Evolutionary conservation across 2,113 vertebrate genomes (phyloP), one percentile per base, ranked within the genome.

Genomic region (Saccopteryx bilineata): DNA sequence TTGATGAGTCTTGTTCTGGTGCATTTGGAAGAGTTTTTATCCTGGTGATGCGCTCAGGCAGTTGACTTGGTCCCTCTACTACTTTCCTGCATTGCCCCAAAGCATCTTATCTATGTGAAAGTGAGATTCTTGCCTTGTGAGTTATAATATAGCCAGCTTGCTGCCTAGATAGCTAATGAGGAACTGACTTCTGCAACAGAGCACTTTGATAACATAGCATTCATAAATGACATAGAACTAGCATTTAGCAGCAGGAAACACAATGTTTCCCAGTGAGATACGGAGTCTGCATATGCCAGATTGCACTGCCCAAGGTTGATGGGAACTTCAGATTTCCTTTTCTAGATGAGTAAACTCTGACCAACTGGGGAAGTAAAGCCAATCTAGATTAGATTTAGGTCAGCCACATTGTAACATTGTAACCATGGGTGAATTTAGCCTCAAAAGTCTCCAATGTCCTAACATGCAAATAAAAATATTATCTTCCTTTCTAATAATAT

Each of bases 181-280:
- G 18, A 83, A 12, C 80, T 80, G 18, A 46, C 31, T 50, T 93
- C 78, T 95, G 31, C 2, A 94, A 78, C n/a, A 66, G 3, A 72
- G 19, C 8, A 48, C 23, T 93, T 93, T 78, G 71, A 65, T 33
- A 94, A 58, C 48, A 87, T 12, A 86, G 28, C 26, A 18, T 80
- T 87, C 5, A 0, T 58, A n/a, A 88, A 94, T 78, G 50, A 91
- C 5, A 17, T 13, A 39, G 26, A 90, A 63, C 63, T 3, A 5
- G 12, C 83, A 80, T 54, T 90, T 74, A 86, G 31, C 84, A 88
- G 13, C 66, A 88, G 87, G 81, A 81, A 87, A 46, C 14, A n/a
- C 28, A 54, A 0, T 68, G 7, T 31, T 81, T 96, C 54, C 65
- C 46, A 69, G 74, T 26, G 31, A 87, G 66, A 69, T 9, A 1